Evolutionary conservation across 2,888 invertebrate species (phyloP).

Genomic region (Chalcis sispes): DNA sequence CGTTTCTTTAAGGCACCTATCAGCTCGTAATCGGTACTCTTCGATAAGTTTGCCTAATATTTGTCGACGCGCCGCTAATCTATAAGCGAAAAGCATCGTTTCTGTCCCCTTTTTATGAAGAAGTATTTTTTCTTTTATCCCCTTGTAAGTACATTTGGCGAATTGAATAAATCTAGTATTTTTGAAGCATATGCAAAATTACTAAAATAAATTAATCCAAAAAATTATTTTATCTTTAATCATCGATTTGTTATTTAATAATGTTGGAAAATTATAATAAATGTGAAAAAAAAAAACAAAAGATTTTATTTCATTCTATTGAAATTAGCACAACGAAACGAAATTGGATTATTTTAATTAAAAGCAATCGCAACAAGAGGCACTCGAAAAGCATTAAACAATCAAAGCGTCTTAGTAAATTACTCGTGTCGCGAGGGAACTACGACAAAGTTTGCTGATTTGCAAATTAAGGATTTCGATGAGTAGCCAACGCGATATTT

Average conservation of each 20-base stretch:
- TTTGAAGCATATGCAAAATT: too few species aligned
- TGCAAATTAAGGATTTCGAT: slow-evolving; percentile 41
- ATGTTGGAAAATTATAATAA: too few species aligned
- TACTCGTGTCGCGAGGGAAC: background rate
- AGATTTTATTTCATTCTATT: too few species aligned
- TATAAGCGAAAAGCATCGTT: background rate
- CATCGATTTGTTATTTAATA: too few species aligned
- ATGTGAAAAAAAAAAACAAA: too few species aligned
- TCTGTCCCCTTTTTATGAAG: slow-evolving; percentile 10
- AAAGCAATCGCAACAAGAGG: background rate
- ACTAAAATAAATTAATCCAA: too few species aligned
- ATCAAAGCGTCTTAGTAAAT: background rate
- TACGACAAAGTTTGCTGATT: slow-evolving; percentile 28
- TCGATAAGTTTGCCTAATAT: slow-evolving; percentile 44
- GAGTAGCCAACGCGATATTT: slow-evolving; percentile 16
- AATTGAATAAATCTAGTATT: too few species aligned
- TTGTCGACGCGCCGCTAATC: slow-evolving; percentile 42
- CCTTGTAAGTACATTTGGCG: slow-evolving; percentile 8
- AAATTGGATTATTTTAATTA: background rate
- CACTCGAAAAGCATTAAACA: background rate
- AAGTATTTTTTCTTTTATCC: slow-evolving; percentile 28
- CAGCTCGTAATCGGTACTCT: slow-evolving; percentile 42
- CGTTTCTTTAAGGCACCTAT: slow-evolving; percentile 33
- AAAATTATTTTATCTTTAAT: too few species aligned
- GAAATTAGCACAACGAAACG: too few species aligned